Conservation (phyloP, 2,888 invertebrate genomes). For the Cataglyphis altisquamis region DNA sequence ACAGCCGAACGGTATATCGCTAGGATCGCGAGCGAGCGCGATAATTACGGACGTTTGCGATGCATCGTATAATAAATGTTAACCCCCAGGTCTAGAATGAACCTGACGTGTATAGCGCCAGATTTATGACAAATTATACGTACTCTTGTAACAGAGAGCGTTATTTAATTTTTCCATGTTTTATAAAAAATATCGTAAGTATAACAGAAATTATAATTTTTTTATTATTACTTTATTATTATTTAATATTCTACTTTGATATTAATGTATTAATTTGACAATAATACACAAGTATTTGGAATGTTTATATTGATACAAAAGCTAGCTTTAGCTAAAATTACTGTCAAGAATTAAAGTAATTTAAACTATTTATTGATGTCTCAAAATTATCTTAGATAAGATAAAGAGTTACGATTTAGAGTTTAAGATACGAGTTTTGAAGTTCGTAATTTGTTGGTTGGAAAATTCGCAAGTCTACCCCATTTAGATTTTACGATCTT, state of each 20-base stretch:
- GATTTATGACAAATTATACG: conserved; percentile 28
- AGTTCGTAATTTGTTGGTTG: not conserved
- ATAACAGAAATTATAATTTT: not conserved
- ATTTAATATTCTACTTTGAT: not conserved
- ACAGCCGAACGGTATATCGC: conserved; percentile 36
- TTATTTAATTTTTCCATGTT: not conserved
- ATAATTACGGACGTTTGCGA: conserved; percentile 50
- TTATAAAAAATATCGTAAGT: not conserved
- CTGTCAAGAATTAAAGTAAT: not conserved
- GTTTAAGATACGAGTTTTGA: not conserved
- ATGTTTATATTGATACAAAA: not conserved
- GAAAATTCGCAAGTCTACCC: not conserved
- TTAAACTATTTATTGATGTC: not conserved
- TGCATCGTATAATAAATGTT: conserved; percentile 49
- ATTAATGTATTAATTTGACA: not conserved
- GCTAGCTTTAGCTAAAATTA: not conserved
- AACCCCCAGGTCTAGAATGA: conserved; percentile 8
- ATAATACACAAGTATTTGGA: not conserved
- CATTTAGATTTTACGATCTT: conserved; percentile 27
- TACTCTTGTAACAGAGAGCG: not conserved
- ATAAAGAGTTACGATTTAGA: not conserved
- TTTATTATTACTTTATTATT: not conserved
- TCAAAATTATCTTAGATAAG: not conserved
- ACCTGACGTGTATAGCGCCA: not conserved
- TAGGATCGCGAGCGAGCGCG: conserved; percentile 42